Percentiles rank a stretch among this genome's conserved stretches.
Conservation (phyloP, 2,797 vertebrate genomes). For the Halcyon chelicuti region DNA sequence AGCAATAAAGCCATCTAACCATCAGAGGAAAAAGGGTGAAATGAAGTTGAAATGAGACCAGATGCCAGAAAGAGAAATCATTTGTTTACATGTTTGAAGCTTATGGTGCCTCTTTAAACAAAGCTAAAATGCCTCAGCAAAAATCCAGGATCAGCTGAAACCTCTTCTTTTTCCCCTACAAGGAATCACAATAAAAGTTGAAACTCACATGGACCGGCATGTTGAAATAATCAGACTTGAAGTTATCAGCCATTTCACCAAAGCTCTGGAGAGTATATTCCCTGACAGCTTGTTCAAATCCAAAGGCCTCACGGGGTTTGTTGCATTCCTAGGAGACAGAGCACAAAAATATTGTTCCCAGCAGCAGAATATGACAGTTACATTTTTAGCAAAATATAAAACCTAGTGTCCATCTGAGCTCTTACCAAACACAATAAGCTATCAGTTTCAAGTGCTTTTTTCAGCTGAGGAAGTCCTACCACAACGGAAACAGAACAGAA, state of each 20-base stretch:
- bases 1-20: neutral
- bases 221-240: conserved; percentile 99
- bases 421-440: neutral
- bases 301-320: conserved; percentile 97
- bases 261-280: conserved; percentile 97
- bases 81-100: conserved; percentile 4
- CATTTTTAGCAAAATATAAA: neutral
- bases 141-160: neutral
- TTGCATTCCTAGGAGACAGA: conserved; percentile 90
- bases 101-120: neutral
- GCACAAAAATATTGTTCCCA: neutral
- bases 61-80: neutral
- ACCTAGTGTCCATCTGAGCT: neutral
- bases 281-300: conserved; percentile 96
- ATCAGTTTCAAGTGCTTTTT: neutral
- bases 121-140: neutral
- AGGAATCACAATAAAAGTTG: neutral
- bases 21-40: neutral
- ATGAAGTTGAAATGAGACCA: neutral
- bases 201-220: conserved; percentile 97
- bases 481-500: neutral
- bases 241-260: conserved; percentile 98
- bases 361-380: conserved; percentile 1
- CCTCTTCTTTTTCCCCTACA: neutral
- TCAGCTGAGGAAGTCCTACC: neutral